Evolutionary conservation across 1,140 invertebrate genomes (phyloP).

Genomic region (Drosophila micromelanica): DNA sequence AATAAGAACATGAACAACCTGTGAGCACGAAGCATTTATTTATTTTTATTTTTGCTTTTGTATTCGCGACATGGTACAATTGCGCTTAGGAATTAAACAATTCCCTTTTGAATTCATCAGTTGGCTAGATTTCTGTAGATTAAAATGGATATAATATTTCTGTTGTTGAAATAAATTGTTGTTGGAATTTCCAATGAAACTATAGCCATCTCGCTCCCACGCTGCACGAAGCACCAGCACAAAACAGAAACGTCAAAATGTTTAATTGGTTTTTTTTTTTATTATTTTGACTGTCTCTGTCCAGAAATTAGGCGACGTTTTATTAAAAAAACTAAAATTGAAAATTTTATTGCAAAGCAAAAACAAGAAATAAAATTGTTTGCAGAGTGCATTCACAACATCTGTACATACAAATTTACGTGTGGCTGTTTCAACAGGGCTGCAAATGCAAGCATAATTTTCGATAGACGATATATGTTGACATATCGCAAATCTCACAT

Average conservation of each 20-base stretch:
- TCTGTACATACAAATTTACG: conserved; percentile 9
- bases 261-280: conserved; percentile 43
- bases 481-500: conserved; percentile 25
- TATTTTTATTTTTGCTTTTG: not conserved
- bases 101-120: not conserved
- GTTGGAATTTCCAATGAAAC: conserved; percentile 73
- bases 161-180: conserved; percentile 70
- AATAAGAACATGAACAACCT: conserved; percentile 69
- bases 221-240: conserved; percentile 30
- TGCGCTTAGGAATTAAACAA: not conserved
- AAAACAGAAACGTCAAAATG: conserved; percentile 54
- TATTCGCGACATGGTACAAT: not conserved
- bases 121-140: not conserved
- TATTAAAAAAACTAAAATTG: not conserved
- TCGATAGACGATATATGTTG: conserved; percentile 45
- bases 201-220: conserved; percentile 63
- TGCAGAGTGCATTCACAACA: not conserved
- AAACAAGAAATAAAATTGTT: not conserved
- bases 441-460: conserved; percentile 20
- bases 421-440: conserved; percentile 45
- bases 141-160: conserved; percentile 40
- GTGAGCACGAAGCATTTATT: conserved; percentile 23
- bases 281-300: not conserved
- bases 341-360: not conserved
- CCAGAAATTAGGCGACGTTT: not conserved